Conservation (phyloP, 2,888 invertebrate species). For the Heliconius sara region DNA sequence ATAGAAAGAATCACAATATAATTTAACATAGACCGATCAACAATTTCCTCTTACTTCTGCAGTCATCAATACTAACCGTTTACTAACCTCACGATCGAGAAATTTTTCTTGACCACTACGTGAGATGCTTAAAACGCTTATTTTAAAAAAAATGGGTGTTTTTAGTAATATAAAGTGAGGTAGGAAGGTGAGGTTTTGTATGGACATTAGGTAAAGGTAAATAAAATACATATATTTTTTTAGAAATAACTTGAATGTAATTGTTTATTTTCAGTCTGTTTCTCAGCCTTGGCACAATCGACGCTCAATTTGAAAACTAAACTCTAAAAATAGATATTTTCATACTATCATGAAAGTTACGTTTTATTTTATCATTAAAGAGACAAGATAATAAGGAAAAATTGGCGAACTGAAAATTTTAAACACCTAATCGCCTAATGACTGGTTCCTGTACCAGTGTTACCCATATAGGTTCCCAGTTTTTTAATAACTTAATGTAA, state of each 20-base stretch:
- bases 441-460: too few species aligned
- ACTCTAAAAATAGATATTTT: too few species aligned
- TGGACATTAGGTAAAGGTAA: not conserved
- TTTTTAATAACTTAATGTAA: too few species aligned
- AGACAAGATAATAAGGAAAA: too few species aligned
- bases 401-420: too few species aligned
- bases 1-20: not conserved
- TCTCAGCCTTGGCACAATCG: too few species aligned
- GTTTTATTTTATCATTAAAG: too few species aligned
- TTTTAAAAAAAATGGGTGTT: too few species aligned
- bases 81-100: not conserved
- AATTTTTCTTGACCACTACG: not conserved
- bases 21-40: conserved; percentile 11
- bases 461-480: too few species aligned
- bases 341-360: too few species aligned
- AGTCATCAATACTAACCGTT: not conserved
- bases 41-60: not conserved
- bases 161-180: not conserved
- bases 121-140: not conserved
- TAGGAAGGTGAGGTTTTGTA: not conserved
- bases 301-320: not conserved
- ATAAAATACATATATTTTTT: not conserved
- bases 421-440: too few species aligned
- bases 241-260: not conserved
- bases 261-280: too few species aligned